These are phyloP conservation scores for Microctonus aethiopoides DNA, from an alignment of 2,888 invertebrate genomes.

Conservation along the genomic window DNA sequence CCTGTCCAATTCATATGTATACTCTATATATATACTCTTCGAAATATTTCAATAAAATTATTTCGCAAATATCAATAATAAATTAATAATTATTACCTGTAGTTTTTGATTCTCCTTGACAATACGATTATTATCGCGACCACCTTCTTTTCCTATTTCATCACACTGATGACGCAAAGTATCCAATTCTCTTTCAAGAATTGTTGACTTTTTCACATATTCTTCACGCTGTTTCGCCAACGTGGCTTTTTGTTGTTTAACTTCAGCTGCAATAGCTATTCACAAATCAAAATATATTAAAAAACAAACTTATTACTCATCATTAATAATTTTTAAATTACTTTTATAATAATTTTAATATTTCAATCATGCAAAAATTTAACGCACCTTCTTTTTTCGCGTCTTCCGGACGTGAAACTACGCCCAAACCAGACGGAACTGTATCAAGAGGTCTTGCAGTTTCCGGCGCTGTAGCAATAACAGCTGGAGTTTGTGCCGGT, in stretches of 20 bases:
- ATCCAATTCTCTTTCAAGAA: constrained; percentile 82
- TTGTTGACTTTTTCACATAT: constrained; percentile 80
- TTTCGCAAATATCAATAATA: not conserved
- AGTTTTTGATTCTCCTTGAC: constrained; percentile 85
- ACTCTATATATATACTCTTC: not conserved
- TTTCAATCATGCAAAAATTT: not conserved
- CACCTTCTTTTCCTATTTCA: constrained; percentile 79
- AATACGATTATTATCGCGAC: constrained; percentile 82
- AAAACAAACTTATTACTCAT: constrained; percentile 26
- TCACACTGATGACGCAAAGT: constrained; percentile 82
- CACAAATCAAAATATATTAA: constrained; percentile 36
- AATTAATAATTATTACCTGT: constrained; percentile 73
- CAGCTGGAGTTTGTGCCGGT: constrained; percentile 57
- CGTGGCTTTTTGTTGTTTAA: constrained; percentile 84
- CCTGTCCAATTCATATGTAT: constrained; percentile 69
- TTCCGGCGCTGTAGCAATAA: constrained; percentile 51
- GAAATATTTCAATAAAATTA: not conserved
- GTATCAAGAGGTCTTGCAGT: constrained; percentile 53
- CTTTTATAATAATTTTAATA: not conserved
- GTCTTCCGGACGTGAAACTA: constrained; percentile 60
- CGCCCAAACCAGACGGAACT: constrained; percentile 46
- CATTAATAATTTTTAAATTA: constrained; percentile 15
- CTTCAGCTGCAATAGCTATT: constrained; percentile 83
- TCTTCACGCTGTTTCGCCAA: constrained; percentile 84
- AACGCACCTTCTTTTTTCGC: constrained; percentile 63